Evolutionary conservation across 2,797 vertebrate genomes (phyloP).

Genomic region (Lepus townsendii): DNA sequence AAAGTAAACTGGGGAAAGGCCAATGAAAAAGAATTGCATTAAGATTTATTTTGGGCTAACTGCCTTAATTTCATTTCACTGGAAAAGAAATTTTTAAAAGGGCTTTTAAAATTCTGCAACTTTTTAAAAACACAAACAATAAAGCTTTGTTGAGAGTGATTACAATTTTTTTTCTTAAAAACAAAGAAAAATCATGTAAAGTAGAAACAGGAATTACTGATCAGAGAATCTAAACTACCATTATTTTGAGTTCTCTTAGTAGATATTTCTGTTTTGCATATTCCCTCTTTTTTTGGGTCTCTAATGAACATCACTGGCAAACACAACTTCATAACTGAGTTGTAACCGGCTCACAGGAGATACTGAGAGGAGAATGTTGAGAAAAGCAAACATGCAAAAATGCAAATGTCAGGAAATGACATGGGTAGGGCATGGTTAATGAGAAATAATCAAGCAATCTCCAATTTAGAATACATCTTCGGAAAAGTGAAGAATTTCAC

Average conservation of each 20-base stretch:
- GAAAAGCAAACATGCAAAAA: neutral
- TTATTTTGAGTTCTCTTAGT: slow-evolving; percentile 36
- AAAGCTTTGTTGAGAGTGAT: slow-evolving; percentile 9
- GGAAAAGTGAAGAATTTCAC: neutral
- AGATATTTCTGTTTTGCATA: slow-evolving; percentile 7
- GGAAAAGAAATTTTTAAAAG: slow-evolving; percentile 16
- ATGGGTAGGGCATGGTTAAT: neutral
- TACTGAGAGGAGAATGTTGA: neutral
- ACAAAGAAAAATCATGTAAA: neutral
- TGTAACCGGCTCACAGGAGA: neutral
- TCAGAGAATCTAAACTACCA: neutral
- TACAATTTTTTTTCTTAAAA: too few species aligned
- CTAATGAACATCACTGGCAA: neutral
- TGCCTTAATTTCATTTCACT: slow-evolving; percentile 34
- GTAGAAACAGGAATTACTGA: neutral
- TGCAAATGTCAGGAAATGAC: neutral
- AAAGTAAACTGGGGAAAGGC: neutral
- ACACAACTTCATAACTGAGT: neutral
- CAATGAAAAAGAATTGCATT: neutral
- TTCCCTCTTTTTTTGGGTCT: neutral
- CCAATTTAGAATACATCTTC: neutral
- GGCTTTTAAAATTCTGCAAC: neutral
- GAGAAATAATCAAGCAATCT: neutral
- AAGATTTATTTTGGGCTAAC: neutral
- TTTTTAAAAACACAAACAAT: slow-evolving; percentile 22